Percentiles rank a stretch among this genome's conserved stretches.
Conservation (phyloP, 2,113 vertebrate genomes). For the Natator depressus region DNA sequence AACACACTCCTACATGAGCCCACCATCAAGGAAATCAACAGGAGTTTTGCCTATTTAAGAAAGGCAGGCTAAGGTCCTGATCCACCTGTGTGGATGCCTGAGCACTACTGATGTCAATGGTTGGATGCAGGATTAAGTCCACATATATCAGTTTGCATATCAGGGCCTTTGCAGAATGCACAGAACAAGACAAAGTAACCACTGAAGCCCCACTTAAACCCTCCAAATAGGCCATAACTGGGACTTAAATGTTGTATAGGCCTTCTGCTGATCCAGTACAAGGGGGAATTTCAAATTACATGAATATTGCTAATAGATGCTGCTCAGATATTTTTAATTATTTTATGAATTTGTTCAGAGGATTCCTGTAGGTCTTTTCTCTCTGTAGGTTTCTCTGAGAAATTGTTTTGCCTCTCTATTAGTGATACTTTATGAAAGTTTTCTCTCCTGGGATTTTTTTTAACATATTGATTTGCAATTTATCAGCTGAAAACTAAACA, state of each 20-base stretch:
- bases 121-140: background rate
- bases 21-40: rapidly evolving
- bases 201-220: slow-evolving; percentile 16
- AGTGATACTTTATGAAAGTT: background rate
- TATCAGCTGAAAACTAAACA: background rate
- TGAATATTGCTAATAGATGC: background rate
- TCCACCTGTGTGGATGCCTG: background rate
- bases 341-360: background rate
- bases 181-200: background rate
- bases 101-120: background rate
- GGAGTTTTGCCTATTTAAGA: background rate
- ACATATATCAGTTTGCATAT: slow-evolving; percentile 29
- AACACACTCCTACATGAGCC: background rate
- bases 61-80: background rate
- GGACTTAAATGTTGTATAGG: slow-evolving; percentile 10
- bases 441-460: background rate
- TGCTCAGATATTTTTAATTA: background rate
- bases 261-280: slow-evolving; percentile 17
- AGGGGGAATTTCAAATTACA: background rate
- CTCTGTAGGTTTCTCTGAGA: rapidly evolving
- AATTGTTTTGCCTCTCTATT: background rate
- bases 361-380: background rate
- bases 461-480: background rate
- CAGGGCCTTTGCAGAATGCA: background rate
- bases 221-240: slow-evolving; percentile 13